Base-by-base conservation (phyloP, 2,113 vertebrate species). In the Ophiodon elongatus region DNA sequence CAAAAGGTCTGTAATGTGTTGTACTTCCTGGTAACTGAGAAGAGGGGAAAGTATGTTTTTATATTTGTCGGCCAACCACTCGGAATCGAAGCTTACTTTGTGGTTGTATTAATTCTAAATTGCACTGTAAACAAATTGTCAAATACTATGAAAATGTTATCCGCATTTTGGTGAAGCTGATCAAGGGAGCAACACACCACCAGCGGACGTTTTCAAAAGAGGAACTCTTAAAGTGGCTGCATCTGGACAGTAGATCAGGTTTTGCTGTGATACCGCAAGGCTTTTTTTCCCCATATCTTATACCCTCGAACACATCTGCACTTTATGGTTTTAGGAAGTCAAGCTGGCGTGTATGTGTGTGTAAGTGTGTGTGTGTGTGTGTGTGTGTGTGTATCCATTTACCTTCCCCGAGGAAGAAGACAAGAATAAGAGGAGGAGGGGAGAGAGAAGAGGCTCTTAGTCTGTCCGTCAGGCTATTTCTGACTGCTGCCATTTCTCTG, bases 401-500 rank as follows among this genome's bases (percentile, higher is more conserved):
- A 88, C 89, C 84, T 79, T 91, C 90, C 91, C 92, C 3, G 80
- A 87, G 85, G 88, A 93, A 84, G 88, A 92, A 91, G 85, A 91
- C 86, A 85, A 85, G 89, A 90, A 89, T 76, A 88, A 88, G 92
- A 82, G 86, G 88, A 91, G 86, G 89, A 93, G 89, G 91, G 91
- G 86, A 84, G 89, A 89, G 88, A 85, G 86, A 89, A 93, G 91
- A 92, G 86, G 91, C 92, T 95, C 93, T 94, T 95, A 94, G 94
- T 93, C 93, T 92, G 91, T 94, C 92, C 88, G 86, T 94, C 90
- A 92, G 93, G 94, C 93, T 95, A 95, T 95, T 95, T 94, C 94
- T 95, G 94, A 94, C 93, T 95, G 92, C 92, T 93, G 91, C 94
- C 94, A 95, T 95, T 95, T 94, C 94, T 94, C 92, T 94, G 91